Evolutionary conservation across 2,888 invertebrate species (phyloP), one percentile per base, ranked within the genome.

Genomic region (Tachina grossa): DNA sequence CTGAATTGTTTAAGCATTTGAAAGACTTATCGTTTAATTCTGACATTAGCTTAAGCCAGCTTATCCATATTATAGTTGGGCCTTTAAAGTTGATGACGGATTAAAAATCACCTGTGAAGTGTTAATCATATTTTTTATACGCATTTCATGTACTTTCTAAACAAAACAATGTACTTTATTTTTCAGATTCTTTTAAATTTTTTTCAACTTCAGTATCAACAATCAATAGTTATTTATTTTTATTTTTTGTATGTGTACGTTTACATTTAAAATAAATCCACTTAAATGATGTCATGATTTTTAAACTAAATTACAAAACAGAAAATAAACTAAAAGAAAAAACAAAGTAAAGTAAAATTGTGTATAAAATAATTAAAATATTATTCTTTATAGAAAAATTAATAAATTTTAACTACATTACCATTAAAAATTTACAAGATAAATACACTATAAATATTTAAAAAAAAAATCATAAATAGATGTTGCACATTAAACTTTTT

Each of bases 151-250:
- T 31, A 31, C 31, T 31, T 31, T 31, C 31, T 31, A 31, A 31
- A 31, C 53, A 19, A 53, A 9, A 22, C 55, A 31, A 31, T 14
- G 22, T n/a, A 55, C 13, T 31, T 13, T 8, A 14, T 31, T 11
- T 57, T 57, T 31, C 31, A 53, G 9, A 39, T 43, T 45, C 68
- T 2, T 16, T 59, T 39, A 59, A 51, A 47, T 49, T 57, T 10
- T 9, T 68, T 53, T 39, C 53, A 72, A n/a, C 55, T 81, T 74
- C 41, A 68, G 41, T 77, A 76, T 74, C 74, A 81, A 81, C 81
- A 81, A 84, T 84, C 81, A 84, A 84, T 81, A 81, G 53, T 59
- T 78, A 82, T 75, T 78, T 41, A 65, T 65, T 74, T n/a, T 51
- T 51, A n/a, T n/a, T 53, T 31, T 45, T 45, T 68, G 3, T 16